phyloP scores from a whole-genome alignment of 2,113 vertebrate genomes.

The Charadrius vociferus region DNA sequence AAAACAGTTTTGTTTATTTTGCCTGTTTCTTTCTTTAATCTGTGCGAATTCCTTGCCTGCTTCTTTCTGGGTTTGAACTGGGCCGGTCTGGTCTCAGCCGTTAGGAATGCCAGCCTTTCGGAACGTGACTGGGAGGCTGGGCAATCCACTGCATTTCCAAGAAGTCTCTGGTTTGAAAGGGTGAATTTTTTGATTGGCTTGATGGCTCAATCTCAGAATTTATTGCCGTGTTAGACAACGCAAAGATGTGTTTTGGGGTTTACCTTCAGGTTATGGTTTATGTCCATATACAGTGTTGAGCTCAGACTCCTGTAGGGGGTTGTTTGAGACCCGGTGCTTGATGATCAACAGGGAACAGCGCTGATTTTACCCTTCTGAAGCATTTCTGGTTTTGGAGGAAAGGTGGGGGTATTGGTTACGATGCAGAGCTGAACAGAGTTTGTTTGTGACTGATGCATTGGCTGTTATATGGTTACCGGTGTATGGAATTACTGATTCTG shows the following conservation, averaged over 20 bases:
- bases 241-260: background rate
- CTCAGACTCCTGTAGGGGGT: background rate
- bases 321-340: background rate
- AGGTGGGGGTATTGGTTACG: background rate
- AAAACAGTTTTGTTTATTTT: background rate
- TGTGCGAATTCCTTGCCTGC: background rate
- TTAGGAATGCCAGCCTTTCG: background rate
- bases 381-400: background rate
- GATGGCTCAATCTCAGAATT: accelerated
- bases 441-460: background rate
- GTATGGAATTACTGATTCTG: background rate
- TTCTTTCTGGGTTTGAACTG: background rate
- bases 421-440: background rate
- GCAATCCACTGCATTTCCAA: background rate
- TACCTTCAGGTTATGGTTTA: background rate
- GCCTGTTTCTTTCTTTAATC: background rate
- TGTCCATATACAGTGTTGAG: background rate
- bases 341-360: background rate
- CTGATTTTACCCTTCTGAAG: background rate
- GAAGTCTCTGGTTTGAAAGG: background rate
- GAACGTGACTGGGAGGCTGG: background rate
- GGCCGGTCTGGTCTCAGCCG: background rate
- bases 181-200: background rate
- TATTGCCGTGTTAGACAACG: background rate
- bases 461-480: background rate